Evolutionary conservation across 2,797 vertebrate genomes (phyloP).

Genomic region (Lepus townsendii): DNA sequence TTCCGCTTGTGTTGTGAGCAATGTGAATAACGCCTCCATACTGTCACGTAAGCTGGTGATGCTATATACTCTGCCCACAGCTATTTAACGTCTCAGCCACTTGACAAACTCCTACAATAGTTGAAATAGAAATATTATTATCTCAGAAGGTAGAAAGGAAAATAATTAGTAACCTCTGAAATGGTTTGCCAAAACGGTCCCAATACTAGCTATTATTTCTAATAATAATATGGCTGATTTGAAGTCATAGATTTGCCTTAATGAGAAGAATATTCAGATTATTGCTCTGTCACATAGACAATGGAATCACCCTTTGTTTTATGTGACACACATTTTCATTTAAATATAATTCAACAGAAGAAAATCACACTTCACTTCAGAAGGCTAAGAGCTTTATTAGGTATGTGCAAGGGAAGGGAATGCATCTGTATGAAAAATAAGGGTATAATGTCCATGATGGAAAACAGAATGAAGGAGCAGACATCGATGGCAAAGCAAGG

Average conservation of each 20-base stretch:
- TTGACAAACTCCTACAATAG: constrained; percentile 22
- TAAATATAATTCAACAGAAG: neutral
- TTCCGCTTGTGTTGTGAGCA: neutral
- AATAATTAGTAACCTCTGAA: constrained; percentile 57
- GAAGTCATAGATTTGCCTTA: constrained; percentile 49
- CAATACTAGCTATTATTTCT: constrained; percentile 42
- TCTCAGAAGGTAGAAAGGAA: constrained; percentile 56
- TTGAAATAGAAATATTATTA: constrained; percentile 59
- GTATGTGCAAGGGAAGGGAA: neutral
- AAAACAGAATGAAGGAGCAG: neutral
- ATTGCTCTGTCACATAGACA: neutral
- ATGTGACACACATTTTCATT: neutral
- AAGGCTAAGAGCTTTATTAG: neutral
- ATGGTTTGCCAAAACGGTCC: constrained; percentile 3
- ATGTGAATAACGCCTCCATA: neutral
- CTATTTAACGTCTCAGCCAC: constrained; percentile 21
- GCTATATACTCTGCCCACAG: neutral
- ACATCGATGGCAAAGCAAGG: neutral
- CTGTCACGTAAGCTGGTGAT: constrained; percentile 16
- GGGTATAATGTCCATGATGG: neutral
- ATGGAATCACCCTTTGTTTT: neutral
- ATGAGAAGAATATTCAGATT: constrained; percentile 22
- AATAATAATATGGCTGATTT: constrained; percentile 45
- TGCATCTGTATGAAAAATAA: neutral
- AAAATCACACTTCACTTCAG: neutral